Base-by-base conservation (phyloP, 2,113 vertebrate genomes). In the Poeciliopsis occidentalis region DNA sequence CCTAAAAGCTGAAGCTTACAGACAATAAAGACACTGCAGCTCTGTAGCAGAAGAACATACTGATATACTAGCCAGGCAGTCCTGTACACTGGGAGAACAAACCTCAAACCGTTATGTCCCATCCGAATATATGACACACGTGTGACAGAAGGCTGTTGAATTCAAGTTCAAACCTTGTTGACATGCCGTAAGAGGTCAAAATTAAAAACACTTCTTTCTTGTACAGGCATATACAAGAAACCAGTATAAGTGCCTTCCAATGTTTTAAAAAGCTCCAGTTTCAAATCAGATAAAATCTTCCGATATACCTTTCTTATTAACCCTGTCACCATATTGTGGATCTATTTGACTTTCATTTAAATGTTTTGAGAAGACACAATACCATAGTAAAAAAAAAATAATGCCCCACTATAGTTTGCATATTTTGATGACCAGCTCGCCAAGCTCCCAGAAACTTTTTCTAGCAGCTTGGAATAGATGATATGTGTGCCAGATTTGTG, bases 1-100 rank as follows among this genome's bases (percentile, higher is more conserved):
- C 75, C 78, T 82, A 70, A 89, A 88, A 91, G 77, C 82, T 54
- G 67, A 61, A 60, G 84, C 67, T 91, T 82, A 80, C 4, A 80
- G 84, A 75, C 85, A 80, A 81, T 77, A 75, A 85, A 85, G 87
- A 89, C 79, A 88, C 72, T 67, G 1, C 47, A 11, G 69, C 73
- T 83, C 60, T 69, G 62, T 76, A 75, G 75, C 64, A 81, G 79
- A 17, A 32, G 57, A 73, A 63, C 47, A 37, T 57, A 63, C 24
- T 62, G 51, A 63, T 83, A 67, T 75, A 75, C 57, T 64, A 81
- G 78, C 78, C 84, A 90, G 66, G 89, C 72, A 76, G 85, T 83
- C 88, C 85, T 24, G 68, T 86, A 85, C 72, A 67, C 65, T 64
- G 60, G 63, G 73, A 72, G 75, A 77, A 81, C 75, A 75, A 0